A percentile compares a stretch with the other conserved stretches of the same genome.
These are phyloP conservation scores for Parthenolecanium corni DNA, from an alignment of 2,888 invertebrate genomes.

Conservation along the genomic window DNA sequence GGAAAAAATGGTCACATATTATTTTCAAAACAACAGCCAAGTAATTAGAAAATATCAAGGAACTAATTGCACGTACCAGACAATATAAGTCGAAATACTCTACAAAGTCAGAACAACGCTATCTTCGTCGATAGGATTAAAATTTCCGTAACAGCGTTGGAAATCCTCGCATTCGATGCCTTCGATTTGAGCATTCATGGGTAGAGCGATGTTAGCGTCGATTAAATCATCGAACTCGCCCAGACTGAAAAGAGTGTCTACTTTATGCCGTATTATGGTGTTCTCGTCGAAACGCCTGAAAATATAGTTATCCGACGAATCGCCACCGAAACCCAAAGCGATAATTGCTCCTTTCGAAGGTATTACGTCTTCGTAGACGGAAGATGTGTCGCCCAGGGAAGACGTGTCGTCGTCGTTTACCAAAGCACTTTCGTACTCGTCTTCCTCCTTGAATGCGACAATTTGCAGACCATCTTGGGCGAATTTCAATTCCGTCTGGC, in stretches of 20 bases:
- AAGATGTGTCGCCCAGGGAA: slow-evolving; percentile 15
- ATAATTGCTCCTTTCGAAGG: slow-evolving; percentile 9
- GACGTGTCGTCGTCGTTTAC: slow-evolving; percentile 22
- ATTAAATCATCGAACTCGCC: slow-evolving; percentile 10
- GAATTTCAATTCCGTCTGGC: slow-evolving; percentile 2
- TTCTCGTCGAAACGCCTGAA: slow-evolving; percentile 14
- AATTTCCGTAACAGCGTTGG: slow-evolving; percentile 5
- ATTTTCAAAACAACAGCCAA: no score
- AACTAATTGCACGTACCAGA: background rate
- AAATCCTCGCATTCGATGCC: slow-evolving; percentile 5
- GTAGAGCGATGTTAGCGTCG: slow-evolving; percentile 5
- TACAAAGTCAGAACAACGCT: slow-evolving; percentile 17
- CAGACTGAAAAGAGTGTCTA: slow-evolving; percentile 18
- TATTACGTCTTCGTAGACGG: slow-evolving; percentile 15
- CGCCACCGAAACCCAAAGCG: slow-evolving; percentile 9
- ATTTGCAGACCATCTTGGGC: slow-evolving; percentile 14
- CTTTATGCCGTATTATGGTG: slow-evolving; percentile 18
- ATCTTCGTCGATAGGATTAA: slow-evolving; percentile 13
- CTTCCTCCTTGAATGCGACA: slow-evolving; percentile 5
- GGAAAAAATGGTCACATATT: no score
- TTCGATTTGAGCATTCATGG: slow-evolving; percentile 4
- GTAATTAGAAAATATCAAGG: no score
- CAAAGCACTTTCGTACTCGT: slow-evolving; percentile 14
- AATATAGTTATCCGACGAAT: slow-evolving; percentile 15
- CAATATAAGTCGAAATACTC: no score